Evolutionary conservation across 2,113 vertebrate genomes (phyloP), one percentile per base, ranked within the genome.

Genomic region (Tricholaema leucomelas): DNA sequence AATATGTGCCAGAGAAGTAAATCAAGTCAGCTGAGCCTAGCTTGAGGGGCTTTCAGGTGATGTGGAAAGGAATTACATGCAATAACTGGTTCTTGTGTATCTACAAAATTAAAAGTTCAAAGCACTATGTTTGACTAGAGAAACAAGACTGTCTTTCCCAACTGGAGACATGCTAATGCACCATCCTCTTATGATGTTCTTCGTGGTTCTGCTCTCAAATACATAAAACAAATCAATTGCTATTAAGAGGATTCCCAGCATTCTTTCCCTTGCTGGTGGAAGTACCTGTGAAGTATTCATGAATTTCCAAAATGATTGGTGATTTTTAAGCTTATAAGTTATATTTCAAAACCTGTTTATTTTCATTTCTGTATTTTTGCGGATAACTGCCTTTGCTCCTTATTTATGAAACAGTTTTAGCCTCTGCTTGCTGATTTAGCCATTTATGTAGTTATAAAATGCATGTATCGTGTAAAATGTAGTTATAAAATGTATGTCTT

Each of bases 291-390:
- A 92, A 75, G 58, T 50, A 21, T 82, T 86, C 2, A 31, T 61
- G 21, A 27, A 59, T 91, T 89, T 80, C 79, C 72, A 31, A 48
- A 75, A 55, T 33, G 52, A 20, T 40, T 81, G 66, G 25, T 84
- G 65, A 46, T 78, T 86, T 94, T 93, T 69, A 92, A 82, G 61
- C 24, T 85, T 76, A n/a, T n/a, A n/a, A n/a, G n/a, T n/a, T n/a
- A 15, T 13, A 44, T 81, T 86, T 82, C 21, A 76, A 76, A 89
- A 46, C n/a, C 20, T 58, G 6, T 63, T 81, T 91, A 16, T 38
- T 64, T 80, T 85, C 10, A 25, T 14, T 82, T 87, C 44, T 52
- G 8, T 5, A 1, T 82, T 93, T 73, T 63, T 70, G 23, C 24
- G 44, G 20, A 7, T 54, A 44, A 25, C 46, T 61, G 36, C 23